Percentiles rank a stretch among this genome's conserved stretches.
phyloP scores from a whole-genome alignment of 1,140 invertebrate genomes.

The Drosophila setifemur region DNA sequence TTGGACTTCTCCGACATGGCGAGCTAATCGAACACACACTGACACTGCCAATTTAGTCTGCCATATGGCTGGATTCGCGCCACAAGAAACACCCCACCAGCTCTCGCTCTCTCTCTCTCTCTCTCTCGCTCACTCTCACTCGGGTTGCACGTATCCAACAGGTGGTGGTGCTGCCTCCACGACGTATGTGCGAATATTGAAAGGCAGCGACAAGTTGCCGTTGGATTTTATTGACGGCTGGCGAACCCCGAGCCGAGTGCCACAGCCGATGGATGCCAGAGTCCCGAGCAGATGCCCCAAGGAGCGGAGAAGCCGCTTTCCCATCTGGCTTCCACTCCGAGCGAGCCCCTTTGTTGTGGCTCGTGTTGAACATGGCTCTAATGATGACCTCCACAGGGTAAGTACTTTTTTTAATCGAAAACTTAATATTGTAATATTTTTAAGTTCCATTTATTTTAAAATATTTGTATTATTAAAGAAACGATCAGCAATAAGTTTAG shows the following conservation, averaged over 20 bases:
- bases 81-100: constrained; percentile 38
- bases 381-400: background rate
- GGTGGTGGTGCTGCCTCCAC: constrained; percentile 70
- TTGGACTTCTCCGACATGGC: constrained; percentile 53
- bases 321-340: constrained; percentile 5
- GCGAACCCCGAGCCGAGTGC: constrained; percentile 25
- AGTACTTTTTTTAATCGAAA: background rate
- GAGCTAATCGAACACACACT: constrained; percentile 32
- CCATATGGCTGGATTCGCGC: constrained; percentile 65
- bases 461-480: no score
- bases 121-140: constrained; percentile 5
- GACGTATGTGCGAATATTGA: constrained; percentile 67
- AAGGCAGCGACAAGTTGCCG: constrained; percentile 64
- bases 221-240: constrained; percentile 59
- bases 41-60: constrained; percentile 37
- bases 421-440: background rate
- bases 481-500: no score
- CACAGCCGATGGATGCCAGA: background rate
- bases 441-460: no score
- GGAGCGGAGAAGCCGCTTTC: constrained; percentile 14
- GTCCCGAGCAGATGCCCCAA: constrained; percentile 5
- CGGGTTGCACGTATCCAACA: constrained; percentile 51
- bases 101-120: constrained; percentile 3
- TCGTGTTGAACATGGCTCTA: constrained; percentile 29
- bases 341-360: constrained; percentile 32